Evolutionary conservation across 2,888 invertebrate species (phyloP).

Genomic region (Augiades crinisus): DNA sequence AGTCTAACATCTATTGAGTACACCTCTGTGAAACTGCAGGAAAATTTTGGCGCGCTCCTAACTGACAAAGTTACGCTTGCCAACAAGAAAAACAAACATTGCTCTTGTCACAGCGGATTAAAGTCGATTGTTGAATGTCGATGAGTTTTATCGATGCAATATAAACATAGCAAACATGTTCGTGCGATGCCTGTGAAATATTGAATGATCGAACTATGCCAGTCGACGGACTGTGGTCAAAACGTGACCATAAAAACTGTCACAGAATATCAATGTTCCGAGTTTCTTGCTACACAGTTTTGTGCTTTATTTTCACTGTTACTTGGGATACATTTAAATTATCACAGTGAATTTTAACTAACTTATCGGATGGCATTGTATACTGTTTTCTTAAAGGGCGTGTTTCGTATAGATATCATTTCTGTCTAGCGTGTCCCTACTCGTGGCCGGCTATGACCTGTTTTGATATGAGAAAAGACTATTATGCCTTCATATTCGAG

Average conservation of each 20-base stretch:
- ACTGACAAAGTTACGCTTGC: conserved; percentile 24
- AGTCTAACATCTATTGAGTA: conserved; percentile 14
- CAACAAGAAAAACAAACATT: conserved; percentile 12
- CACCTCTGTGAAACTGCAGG: conserved; percentile 12
- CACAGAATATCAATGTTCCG: conserved; percentile 47
- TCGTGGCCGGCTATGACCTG: conserved; percentile 24
- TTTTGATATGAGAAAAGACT: conserved; percentile 25
- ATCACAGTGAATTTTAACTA: conserved; percentile 16
- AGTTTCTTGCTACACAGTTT: conserved; percentile 27
- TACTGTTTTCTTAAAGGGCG: conserved; percentile 30
- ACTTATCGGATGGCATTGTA: conserved; percentile 36
- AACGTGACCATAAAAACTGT: conserved; percentile 52
- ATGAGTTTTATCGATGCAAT: conserved; percentile 24
- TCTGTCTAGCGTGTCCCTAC: conserved; percentile 23
- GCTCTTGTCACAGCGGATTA: conserved; percentile 15
- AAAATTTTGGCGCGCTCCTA: conserved; percentile 20
- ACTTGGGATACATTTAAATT: conserved; percentile 6
- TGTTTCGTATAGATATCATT: conserved; percentile 24
- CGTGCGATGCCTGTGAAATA: conserved; percentile 53
- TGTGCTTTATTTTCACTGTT: conserved; percentile 25
- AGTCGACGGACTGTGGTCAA: conserved; percentile 40
- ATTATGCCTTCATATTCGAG: conserved; percentile 25
- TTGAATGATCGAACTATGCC: conserved; percentile 45
- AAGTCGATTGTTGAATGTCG: conserved; percentile 2
- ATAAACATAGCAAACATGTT: conserved; percentile 37